Evolutionary conservation across 2,113 vertebrate genomes (phyloP).

Genomic region (Phalacrocorax pelagicus): DNA sequence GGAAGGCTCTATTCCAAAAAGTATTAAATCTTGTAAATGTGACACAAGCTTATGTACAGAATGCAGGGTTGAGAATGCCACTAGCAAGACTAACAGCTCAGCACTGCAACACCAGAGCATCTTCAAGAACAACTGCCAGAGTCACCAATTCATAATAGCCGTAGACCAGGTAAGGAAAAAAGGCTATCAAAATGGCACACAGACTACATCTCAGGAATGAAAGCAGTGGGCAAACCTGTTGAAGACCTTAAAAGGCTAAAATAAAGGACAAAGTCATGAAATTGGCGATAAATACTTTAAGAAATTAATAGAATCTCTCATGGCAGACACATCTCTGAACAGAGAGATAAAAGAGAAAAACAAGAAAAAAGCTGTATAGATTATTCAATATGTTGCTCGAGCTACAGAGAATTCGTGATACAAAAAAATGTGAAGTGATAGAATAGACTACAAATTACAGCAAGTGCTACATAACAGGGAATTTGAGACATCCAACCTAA

Average conservation of each 20-base stretch:
- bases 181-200: not conserved
- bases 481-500: not conserved
- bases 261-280: not conserved
- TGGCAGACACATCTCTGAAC: not conserved
- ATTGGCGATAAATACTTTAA: not conserved
- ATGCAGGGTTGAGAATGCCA: not conserved
- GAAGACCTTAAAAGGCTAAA: not conserved
- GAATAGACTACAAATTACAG: not conserved
- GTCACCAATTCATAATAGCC: not conserved
- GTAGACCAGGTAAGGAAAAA: not conserved
- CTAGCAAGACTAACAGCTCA: not conserved
- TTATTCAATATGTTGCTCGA: not conserved
- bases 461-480: not conserved
- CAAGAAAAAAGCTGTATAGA: not conserved
- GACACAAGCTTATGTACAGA: not conserved
- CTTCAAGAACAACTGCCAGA: not conserved
- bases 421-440: not conserved
- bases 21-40: no score
- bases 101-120: not conserved
- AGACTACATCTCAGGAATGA: not conserved
- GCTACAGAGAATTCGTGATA: not conserved
- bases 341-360: not conserved
- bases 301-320: not conserved
- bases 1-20: not conserved
- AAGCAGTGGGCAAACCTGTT: not conserved